These are phyloP conservation scores for Enteromius unitaeniatus DNA, from an alignment of 2,797 vertebrate genomes.

Conservation along the genomic window DNA sequence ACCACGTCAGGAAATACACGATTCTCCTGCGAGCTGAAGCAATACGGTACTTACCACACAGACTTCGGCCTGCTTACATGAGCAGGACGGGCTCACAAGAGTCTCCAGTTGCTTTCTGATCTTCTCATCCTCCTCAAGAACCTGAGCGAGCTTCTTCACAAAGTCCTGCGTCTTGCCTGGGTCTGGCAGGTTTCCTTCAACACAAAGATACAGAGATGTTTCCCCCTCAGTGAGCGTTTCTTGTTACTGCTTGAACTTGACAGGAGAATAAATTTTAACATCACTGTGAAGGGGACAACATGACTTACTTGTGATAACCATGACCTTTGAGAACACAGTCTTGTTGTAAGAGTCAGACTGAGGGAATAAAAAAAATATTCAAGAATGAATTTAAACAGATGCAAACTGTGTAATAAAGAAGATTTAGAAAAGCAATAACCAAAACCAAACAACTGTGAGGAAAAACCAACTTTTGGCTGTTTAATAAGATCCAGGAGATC, in stretches of 20 bases:
- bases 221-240: no score
- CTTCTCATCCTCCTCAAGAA: conserved; percentile 95
- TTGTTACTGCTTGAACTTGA: neutral
- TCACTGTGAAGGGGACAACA: neutral
- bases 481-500: conserved; percentile 95
- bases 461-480: conserved; percentile 89
- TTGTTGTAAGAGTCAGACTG: conserved; percentile 96
- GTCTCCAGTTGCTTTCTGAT: conserved; percentile 94
- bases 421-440: neutral
- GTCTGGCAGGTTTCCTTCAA: conserved; percentile 92
- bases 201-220: neutral
- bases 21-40: neutral
- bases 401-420: neutral
- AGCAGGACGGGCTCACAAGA: conserved; percentile 93
- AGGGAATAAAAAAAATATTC: conserved; percentile 60
- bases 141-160: conserved; percentile 97
- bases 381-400: conserved; percentile 6
- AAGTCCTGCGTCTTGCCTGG: conserved; percentile 98
- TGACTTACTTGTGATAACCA: conserved; percentile 98
- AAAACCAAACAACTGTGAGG: conserved; percentile 12
- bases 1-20: neutral
- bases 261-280: neutral
- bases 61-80: conserved; percentile 96
- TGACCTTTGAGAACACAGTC: conserved; percentile 97
- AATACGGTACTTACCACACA: conserved; percentile 88